Evolutionary conservation across 2,888 invertebrate species (phyloP).

Genomic region (Andrena praecox): DNA sequence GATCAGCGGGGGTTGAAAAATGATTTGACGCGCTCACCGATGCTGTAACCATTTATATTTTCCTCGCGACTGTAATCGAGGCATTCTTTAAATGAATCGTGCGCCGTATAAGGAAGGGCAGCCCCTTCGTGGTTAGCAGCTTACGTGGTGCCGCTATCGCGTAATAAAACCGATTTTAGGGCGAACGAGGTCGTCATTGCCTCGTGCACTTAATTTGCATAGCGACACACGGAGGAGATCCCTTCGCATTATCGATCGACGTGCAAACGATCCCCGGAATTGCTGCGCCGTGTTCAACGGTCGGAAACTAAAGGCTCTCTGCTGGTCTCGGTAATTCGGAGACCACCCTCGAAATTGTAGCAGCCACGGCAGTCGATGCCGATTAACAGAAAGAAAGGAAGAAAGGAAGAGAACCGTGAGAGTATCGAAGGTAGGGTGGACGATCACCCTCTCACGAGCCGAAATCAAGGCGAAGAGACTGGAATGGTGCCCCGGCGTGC

Average conservation of each 20-base stretch:
- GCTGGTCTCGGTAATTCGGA: neutral
- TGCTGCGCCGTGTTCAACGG: neutral
- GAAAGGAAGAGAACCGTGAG: slow-evolving; percentile 2
- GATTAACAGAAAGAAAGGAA: slow-evolving; percentile 2
- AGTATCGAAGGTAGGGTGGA: neutral
- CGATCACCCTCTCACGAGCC: neutral
- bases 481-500: neutral
- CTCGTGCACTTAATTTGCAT: slow-evolving; percentile 33
- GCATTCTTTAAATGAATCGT: slow-evolving; percentile 17
- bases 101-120: neutral
- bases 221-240: neutral
- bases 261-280: neutral
- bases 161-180: slow-evolving; percentile 12
- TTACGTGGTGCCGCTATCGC: slow-evolving; percentile 14
- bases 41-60: slow-evolving; percentile 5
- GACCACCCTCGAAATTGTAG: neutral
- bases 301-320: neutral
- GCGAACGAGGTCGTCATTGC: slow-evolving; percentile 29
- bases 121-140: slow-evolving; percentile 1
- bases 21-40: neutral
- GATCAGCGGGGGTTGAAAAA: neutral
- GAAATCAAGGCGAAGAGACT: slow-evolving; percentile 19
- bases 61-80: slow-evolving; percentile 26
- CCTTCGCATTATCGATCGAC: slow-evolving; percentile 14
- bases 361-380: neutral